Evolutionary conservation across 2,888 invertebrate genomes (phyloP).

Genomic region (Hirudinaria manillensis): DNA sequence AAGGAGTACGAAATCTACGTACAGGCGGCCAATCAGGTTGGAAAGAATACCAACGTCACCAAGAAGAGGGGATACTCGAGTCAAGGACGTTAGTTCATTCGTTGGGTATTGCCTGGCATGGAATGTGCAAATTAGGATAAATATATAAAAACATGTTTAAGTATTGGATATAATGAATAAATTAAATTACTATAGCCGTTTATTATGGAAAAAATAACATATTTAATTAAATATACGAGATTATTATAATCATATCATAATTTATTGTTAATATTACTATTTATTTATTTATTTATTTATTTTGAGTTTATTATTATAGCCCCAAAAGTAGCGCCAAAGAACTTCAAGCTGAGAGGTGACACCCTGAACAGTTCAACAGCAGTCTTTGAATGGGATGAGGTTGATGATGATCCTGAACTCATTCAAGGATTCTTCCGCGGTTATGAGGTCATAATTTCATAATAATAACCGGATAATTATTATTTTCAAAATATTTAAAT

Average conservation of each 20-base stretch:
- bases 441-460: constrained; percentile 64
- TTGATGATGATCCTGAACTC: constrained; percentile 56
- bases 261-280: no score
- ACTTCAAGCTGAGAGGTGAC: constrained; percentile 54
- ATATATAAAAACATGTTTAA: no score
- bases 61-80: constrained; percentile 84
- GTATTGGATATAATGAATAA: no score
- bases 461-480: background rate
- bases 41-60: constrained; percentile 46
- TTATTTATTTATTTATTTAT: background rate
- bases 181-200: no score
- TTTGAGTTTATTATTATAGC: constrained; percentile 34
- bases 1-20: constrained; percentile 83
- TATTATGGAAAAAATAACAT: no score
- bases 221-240: no score
- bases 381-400: constrained; percentile 79
- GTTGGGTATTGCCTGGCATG: background rate
- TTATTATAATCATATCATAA: no score
- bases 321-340: constrained; percentile 43
- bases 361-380: constrained; percentile 77
- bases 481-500: background rate
- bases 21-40: constrained; percentile 78
- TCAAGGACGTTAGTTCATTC: constrained; percentile 59
- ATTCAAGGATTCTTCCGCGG: constrained; percentile 87
- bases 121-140: no score